These are phyloP conservation scores for Rhynchomys soricoides DNA, from an alignment of 2,113 vertebrate genomes.

Conservation along the genomic window DNA sequence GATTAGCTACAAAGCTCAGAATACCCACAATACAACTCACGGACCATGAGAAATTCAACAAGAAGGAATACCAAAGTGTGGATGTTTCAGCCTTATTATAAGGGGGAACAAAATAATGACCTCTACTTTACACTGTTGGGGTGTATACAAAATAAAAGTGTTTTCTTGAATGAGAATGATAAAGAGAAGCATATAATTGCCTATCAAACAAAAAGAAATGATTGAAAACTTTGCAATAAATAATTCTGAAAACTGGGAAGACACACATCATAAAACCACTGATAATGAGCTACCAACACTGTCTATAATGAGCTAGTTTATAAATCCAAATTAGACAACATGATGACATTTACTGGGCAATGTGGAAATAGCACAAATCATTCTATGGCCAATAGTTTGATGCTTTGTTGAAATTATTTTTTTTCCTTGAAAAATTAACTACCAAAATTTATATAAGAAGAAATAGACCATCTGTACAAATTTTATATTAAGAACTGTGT, in stretches of 20 bases:
- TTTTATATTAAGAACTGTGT: too few relatives aligned
- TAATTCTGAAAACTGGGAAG: neutral
- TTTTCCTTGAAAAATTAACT: neutral
- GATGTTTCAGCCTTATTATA: too few relatives aligned
- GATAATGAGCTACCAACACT: too few relatives aligned
- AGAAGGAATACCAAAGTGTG: too few relatives aligned
- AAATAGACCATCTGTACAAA: neutral
- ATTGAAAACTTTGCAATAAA: neutral
- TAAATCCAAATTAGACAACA: neutral
- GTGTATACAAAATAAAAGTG: too few relatives aligned
- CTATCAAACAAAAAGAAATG: neutral
- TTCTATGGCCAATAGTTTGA: neutral
- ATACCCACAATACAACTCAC: too few relatives aligned
- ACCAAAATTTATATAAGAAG: neutral
- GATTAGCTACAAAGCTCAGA: too few relatives aligned
- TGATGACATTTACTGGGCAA: neutral
- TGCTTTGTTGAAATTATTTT: neutral
- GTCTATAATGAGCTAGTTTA: rapidly evolving
- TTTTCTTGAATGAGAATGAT: neutral
- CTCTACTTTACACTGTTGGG: neutral
- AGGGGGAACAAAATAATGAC: neutral
- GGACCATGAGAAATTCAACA: too few relatives aligned
- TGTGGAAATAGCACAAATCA: neutral
- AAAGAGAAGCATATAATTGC: neutral
- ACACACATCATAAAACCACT: neutral